Evolutionary conservation across 2,888 invertebrate species (phyloP).

Genomic region (Drymonia ruficornis): DNA sequence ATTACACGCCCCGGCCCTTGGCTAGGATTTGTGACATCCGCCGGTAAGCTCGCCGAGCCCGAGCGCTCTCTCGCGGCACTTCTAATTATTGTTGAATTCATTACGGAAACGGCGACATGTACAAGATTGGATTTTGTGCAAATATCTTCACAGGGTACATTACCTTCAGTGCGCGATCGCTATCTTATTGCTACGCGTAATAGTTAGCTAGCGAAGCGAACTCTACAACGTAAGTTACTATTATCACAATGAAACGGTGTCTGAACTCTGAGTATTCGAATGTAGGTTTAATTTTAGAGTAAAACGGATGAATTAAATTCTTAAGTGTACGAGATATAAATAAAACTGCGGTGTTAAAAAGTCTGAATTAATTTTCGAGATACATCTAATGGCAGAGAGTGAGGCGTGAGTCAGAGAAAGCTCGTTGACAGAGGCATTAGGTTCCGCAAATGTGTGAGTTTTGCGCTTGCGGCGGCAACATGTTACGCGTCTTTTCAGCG

Average conservation of each 20-base stretch:
- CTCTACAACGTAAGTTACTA: slow-evolving; percentile 34
- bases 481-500: slow-evolving; percentile 58
- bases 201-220: slow-evolving; percentile 45
- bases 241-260: slow-evolving; percentile 41
- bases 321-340: slow-evolving; percentile 19
- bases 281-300: slow-evolving; percentile 28
- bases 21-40: slow-evolving; percentile 77
- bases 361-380: slow-evolving; percentile 38
- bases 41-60: slow-evolving; percentile 61
- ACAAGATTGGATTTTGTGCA: slow-evolving; percentile 57
- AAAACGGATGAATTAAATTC: slow-evolving; percentile 18
- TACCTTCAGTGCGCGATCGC: slow-evolving; percentile 37
- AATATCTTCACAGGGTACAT: slow-evolving; percentile 47
- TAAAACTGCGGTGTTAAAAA: slow-evolving; percentile 16
- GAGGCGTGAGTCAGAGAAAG: slow-evolving; percentile 41
- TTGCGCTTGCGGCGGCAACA: slow-evolving; percentile 42
- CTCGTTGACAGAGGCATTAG: slow-evolving; percentile 39
- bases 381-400: slow-evolving; percentile 43
- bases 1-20: slow-evolving; percentile 68
- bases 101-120: slow-evolving; percentile 53
- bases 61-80: slow-evolving; percentile 52
- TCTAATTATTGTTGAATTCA: slow-evolving; percentile 68
- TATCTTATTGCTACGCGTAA: slow-evolving; percentile 41
- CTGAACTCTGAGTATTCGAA: slow-evolving; percentile 33
- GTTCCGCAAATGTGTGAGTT: slow-evolving; percentile 54